Percentiles rank a stretch among this genome's conserved stretches.
Evolutionary conservation across 1,140 invertebrate genomes (phyloP).

Genomic region (Bombus pyrosoma): DNA sequence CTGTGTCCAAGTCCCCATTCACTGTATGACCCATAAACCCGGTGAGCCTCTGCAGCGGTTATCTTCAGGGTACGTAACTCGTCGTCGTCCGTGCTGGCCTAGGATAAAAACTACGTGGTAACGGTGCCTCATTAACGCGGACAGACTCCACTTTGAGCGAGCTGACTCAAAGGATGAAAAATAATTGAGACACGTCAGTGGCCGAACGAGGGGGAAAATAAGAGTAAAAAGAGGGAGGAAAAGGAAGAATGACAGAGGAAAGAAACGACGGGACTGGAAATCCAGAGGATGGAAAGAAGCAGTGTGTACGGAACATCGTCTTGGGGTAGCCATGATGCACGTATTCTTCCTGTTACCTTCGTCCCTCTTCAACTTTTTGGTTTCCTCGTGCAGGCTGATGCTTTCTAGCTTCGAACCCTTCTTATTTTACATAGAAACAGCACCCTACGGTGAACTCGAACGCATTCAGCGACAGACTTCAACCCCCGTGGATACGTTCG

Average conservation of each 20-base stretch:
- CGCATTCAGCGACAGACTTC: slow-evolving; percentile 47
- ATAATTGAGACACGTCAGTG: slow-evolving; percentile 42
- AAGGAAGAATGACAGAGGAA: not conserved
- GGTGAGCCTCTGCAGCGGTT: slow-evolving; percentile 53
- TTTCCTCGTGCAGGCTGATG: slow-evolving; percentile 25
- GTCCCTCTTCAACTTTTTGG: not conserved
- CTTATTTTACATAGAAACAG: slow-evolving; percentile 58
- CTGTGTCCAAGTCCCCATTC: slow-evolving; percentile 57
- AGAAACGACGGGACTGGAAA: not conserved
- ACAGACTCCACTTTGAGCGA: slow-evolving; percentile 56
- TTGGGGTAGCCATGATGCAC: slow-evolving; percentile 41
- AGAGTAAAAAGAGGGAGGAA: not conserved
- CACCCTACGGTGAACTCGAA: slow-evolving; percentile 56
- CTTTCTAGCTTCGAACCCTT: slow-evolving; percentile 48
- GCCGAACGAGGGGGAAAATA: not conserved
- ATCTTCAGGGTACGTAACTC: slow-evolving; percentile 39
- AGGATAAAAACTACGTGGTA: slow-evolving; percentile 53
- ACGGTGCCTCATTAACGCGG: slow-evolving; percentile 64
- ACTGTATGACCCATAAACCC: slow-evolving; percentile 68
- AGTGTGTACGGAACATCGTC: slow-evolving; percentile 35
- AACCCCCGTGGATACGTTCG: slow-evolving; percentile 55
- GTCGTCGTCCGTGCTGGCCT: slow-evolving; percentile 16
- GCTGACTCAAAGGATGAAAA: slow-evolving; percentile 60
- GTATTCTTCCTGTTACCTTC: slow-evolving; percentile 22
- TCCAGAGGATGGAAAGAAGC: not conserved